Conservation (phyloP, 2,888 invertebrate species). For the Epistrophella euchroma region DNA sequence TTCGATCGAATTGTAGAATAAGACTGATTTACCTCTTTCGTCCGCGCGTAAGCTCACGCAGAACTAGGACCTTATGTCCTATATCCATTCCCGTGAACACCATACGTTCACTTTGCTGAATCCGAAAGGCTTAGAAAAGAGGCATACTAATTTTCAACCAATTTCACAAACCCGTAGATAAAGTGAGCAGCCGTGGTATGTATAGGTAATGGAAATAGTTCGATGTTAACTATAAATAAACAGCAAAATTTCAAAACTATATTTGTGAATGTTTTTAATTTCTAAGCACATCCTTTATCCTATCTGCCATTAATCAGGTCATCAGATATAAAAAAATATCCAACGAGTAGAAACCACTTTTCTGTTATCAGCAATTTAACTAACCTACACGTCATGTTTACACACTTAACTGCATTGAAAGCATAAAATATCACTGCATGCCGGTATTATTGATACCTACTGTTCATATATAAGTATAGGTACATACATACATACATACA, state of each 20-base stretch:
- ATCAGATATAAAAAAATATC: slow-evolving; percentile 18
- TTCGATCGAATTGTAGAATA: no score
- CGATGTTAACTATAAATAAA: neutral
- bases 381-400: neutral
- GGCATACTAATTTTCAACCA: no score
- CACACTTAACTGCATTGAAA: slow-evolving; percentile 19
- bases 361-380: slow-evolving; percentile 5
- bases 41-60: no score
- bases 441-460: neutral
- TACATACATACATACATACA: neutral
- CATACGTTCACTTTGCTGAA: no score
- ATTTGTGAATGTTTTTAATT: neutral
- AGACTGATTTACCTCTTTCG: no score
- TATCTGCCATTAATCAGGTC: neutral
- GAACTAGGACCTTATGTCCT: no score
- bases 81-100: no score
- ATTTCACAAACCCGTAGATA: no score
- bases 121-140: no score
- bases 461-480: no score
- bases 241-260: neutral
- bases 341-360: neutral
- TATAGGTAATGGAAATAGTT: no score
- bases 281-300: neutral
- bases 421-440: neutral
- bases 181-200: no score